Conservation (phyloP, 2,888 invertebrate genomes). For the Seira sanloemensis region DNA sequence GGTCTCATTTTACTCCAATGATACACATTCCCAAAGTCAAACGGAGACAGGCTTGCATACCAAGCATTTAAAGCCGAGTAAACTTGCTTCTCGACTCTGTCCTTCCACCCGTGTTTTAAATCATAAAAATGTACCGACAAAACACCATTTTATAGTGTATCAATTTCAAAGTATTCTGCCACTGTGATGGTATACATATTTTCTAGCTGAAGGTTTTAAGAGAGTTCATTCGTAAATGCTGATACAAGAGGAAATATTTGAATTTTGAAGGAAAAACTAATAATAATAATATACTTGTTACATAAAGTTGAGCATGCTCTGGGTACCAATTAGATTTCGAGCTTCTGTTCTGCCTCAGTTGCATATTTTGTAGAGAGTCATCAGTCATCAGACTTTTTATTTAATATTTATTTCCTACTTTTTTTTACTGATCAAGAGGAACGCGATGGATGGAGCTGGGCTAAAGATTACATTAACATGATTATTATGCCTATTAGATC, state of each 20-base stretch:
- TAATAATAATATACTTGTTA: constrained; percentile 51
- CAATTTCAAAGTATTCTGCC: constrained; percentile 30
- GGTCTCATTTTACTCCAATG: constrained; percentile 32
- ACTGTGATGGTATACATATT: not conserved
- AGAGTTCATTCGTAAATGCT: no score
- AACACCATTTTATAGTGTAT: constrained; percentile 34
- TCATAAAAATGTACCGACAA: constrained; percentile 47
- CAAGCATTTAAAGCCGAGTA: constrained; percentile 6
- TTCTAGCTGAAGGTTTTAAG: no score
- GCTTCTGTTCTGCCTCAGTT: no score
- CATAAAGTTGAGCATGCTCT: constrained; percentile 40
- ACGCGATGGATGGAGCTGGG: not conserved
- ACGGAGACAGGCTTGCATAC: not conserved
- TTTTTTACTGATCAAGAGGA: not conserved
- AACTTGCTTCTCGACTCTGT: constrained; percentile 19
- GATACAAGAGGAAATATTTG: no score
- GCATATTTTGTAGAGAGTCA: constrained; percentile 21
- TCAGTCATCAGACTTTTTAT: constrained; percentile 33
- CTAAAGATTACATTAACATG: constrained; percentile 3
- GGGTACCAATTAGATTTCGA: constrained; percentile 26
- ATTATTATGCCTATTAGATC: not conserved
- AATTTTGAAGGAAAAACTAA: constrained; percentile 28
- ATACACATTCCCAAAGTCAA: not conserved
- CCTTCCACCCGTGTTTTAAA: constrained; percentile 47
- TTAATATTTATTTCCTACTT: constrained; percentile 23